Conservation (phyloP, 2,888 invertebrate genomes). For the Antitype chi region DNA sequence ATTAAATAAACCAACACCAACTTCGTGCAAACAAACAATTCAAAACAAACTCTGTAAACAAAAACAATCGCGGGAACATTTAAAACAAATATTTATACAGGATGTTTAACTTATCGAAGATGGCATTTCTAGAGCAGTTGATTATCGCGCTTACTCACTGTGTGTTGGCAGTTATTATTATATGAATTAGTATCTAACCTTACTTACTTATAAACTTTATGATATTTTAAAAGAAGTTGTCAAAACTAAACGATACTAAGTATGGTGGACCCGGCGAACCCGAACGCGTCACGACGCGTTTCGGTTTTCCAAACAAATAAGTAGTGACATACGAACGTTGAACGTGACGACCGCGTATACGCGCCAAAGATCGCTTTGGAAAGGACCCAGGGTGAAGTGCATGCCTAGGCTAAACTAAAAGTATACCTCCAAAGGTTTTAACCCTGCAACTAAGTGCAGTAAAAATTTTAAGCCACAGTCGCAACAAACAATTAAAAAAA, state of each 20-base stretch:
- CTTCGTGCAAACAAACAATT: conserved; percentile 50
- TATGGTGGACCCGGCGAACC: background rate
- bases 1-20: conserved; percentile 57
- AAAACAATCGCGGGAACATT: conserved; percentile 58
- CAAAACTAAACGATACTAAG: background rate
- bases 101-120: conserved; percentile 22
- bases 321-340: background rate
- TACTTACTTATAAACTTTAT: background rate
- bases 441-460: background rate
- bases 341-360: background rate
- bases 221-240: background rate
- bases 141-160: background rate
- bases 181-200: background rate
- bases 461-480: background rate
- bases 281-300: background rate
- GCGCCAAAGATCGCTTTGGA: background rate
- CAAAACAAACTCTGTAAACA: conserved; percentile 58
- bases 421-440: background rate
- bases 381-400: background rate
- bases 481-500: background rate
- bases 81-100: conserved; percentile 58
- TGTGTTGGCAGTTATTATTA: background rate
- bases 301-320: background rate
- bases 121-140: background rate
- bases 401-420: background rate